Evolutionary conservation across 2,888 invertebrate genomes (phyloP), one percentile per base, ranked within the genome.

Genomic region (Ecliptopera silaceata): DNA sequence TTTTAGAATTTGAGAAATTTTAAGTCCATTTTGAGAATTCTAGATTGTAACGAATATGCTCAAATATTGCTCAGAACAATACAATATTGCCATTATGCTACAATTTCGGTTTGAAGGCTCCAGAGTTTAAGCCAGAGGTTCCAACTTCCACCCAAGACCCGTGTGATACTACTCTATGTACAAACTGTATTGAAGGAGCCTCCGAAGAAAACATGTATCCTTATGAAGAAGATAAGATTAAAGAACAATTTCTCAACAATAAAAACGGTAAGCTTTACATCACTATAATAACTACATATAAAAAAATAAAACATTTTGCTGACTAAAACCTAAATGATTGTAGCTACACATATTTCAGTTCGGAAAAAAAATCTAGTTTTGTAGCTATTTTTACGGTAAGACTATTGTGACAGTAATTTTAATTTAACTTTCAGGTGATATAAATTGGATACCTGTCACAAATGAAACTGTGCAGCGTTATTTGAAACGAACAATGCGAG

Each of bases 111-210:
- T 11, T 11, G 2, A 36, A 56, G 51, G 42, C 13, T 1, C 20
- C 46, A 18, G 26, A 47, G 0, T 2, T n/a, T 8, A 34, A 4
- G 3, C 56, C 56, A 20, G 31, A 46, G 0, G 6, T 51, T 10
- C 56, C 51, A 3, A 31, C 50, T 3, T 22, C 56, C 0, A 51
- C 46, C 2, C 20, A 31, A 13, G 51, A 56, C n/a, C 51, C 56
- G 1, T 56, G 56, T 11, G 56, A 51, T 20, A 56, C 56, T 4
- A 56, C 56, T 1, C 5, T 43, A 4, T 56, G 56, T 34, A 42
- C 51, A 3, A 46, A 56, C 10, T 56, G 56, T 15, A 12, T 38
- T 10, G 56, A 56, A 12, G 46, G 36, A 15, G 8, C 15, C 15
- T 15, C 36, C 15, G 36, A 36, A 15, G 36, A 36, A 36, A 36